Conservation (phyloP, 30 jellyfish, hydroid and myxozoan genomes). For the Clytia hemisphaerica region DNA sequence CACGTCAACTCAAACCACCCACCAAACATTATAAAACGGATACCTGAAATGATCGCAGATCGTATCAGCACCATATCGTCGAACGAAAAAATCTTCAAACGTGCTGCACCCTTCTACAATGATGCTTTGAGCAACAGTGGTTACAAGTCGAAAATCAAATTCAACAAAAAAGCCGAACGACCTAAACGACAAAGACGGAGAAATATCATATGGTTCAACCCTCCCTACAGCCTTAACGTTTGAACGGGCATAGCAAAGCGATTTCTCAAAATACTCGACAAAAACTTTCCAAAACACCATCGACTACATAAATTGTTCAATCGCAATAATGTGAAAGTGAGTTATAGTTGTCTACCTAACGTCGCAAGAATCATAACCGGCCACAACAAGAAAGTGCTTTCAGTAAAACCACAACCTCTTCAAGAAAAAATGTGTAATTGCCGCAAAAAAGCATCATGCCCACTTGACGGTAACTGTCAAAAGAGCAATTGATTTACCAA, state of each 20-base stretch:
- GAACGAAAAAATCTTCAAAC: constrained; percentile 44
- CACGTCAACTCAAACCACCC: too few species aligned
- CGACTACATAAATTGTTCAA: constrained; percentile 37
- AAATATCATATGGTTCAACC: constrained; percentile 42
- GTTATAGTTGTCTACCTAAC: constrained; percentile 45
- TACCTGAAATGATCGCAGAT: too few species aligned
- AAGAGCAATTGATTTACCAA: constrained; percentile 29
- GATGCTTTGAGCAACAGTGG: constrained; percentile 47
- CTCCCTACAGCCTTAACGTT: constrained; percentile 54
- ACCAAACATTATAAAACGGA: too few species aligned
- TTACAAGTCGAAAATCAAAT: neutral
- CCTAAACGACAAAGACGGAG: neutral
- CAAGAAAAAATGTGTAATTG: constrained; percentile 35
- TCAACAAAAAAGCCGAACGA: neutral
- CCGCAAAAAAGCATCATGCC: constrained; percentile 39
- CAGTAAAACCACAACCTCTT: neutral
- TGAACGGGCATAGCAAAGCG: constrained; percentile 39
- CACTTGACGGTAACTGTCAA: constrained; percentile 44
- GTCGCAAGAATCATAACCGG: constrained; percentile 16
- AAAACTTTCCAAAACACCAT: constrained; percentile 50
- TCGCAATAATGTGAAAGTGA: constrained; percentile 28
- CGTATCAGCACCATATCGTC: constrained; percentile 48
- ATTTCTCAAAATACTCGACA: constrained; percentile 35
- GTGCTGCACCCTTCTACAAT: constrained; percentile 49
- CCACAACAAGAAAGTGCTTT: constrained; percentile 38